Evolutionary conservation across 2,113 vertebrate genomes (phyloP).

Genomic region (Mormyrus lacerda): DNA sequence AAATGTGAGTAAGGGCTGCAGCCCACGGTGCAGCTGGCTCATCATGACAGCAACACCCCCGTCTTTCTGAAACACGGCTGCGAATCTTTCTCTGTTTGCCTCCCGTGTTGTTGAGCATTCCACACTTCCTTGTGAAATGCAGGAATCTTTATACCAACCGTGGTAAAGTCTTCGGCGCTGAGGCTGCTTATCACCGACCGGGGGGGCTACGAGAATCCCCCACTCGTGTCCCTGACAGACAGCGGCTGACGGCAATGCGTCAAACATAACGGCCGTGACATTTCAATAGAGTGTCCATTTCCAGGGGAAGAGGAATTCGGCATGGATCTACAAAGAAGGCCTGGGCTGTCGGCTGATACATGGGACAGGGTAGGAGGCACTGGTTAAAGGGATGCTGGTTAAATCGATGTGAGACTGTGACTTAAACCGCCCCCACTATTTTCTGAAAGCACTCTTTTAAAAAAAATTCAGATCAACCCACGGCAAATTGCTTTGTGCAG

Average conservation of each 20-base stretch:
- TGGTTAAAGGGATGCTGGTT: background rate
- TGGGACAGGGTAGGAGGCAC: background rate
- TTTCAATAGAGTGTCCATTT: constrained; percentile 8
- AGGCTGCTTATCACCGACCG: background rate
- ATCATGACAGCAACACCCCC: background rate
- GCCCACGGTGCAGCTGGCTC: background rate
- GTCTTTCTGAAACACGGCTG: background rate
- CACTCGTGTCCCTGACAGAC: background rate
- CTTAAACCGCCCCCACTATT: background rate
- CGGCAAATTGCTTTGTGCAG: background rate
- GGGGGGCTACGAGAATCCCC: background rate
- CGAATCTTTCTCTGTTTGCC: background rate
- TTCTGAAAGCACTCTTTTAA: background rate
- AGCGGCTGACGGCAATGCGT: background rate
- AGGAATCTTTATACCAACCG: background rate
- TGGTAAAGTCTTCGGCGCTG: background rate
- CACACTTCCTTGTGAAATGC: background rate
- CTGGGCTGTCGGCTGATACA: background rate
- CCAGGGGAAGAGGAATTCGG: background rate
- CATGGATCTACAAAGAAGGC: background rate
- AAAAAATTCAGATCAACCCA: constrained; percentile 10
- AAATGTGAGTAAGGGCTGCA: background rate
- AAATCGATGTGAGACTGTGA: constrained; percentile 3
- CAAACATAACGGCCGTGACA: constrained; percentile 1
- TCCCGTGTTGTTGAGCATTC: background rate